Base-by-base conservation (phyloP, 1,140 invertebrate species). In the Meteorus sp. region DNA sequence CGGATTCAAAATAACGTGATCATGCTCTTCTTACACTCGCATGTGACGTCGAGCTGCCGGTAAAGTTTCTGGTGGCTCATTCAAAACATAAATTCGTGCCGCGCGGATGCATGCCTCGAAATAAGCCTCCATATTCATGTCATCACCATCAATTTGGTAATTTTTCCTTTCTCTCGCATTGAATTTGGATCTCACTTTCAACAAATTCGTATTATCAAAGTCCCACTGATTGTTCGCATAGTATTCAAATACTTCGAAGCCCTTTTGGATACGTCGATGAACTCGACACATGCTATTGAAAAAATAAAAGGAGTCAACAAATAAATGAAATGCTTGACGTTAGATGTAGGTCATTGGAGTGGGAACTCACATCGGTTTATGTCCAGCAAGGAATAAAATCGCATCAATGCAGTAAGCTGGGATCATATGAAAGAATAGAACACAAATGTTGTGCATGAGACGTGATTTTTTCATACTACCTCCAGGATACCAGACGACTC, bases 221-320 rank as follows among this genome's bases (percentile, higher is more conserved):
- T 91, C 89, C 90, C 90, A 93, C 56, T 91, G 89, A 68, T 90
- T 91, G 68, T 91, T 93, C 0, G 89, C 89, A 69, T 93, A 93
- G 68, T 92, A 93, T 66, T 93, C 90, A 61, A 93, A 91, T 0
- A 93, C 89, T 64, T 92, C 89, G 64, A 91, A 91, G 1, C 90
- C 90, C 78, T 92, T 93, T 61, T 81, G 82, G 62, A 93, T 90
- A 22, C 89, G 82, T 43, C 86, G 85, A 60, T 92, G 90, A 0
- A 93, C 86, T 11, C 88, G 82, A 61, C 86, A 86, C 67, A 92
- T 77, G 2, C 89, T 91, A 39, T 39, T 39, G 15, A 39, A n/a
- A n/a, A 39, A 1, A 39, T n/a, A n/a, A n/a, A 39, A 13, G 4
- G 4, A 8, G 13, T 35, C 2, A 8, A n/a, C 3, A 35, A 6